Evolutionary conservation across 2,888 invertebrate genomes (phyloP), one percentile per base, ranked within the genome.

Genomic region (Erebia palarica): DNA sequence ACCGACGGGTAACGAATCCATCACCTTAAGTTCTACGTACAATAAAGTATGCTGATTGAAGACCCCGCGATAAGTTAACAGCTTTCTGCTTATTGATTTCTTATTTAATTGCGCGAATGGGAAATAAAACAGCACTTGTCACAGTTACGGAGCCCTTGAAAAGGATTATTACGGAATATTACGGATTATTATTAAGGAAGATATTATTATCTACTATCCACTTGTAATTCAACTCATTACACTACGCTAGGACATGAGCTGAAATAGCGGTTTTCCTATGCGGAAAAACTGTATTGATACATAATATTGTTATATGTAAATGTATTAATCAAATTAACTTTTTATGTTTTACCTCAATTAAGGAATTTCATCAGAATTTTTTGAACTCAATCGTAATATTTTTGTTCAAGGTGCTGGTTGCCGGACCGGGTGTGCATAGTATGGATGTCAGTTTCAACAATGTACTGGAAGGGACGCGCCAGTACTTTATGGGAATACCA

Each of bases 381-480:
- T 36, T 7, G 7, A 36, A 36, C 36, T 36, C 36, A 36, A 13
- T 47, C 47, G 11, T 47, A 11, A 44, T 55, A 18, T 55, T 55
- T 18, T 10, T 78, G 36, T 86, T 87, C 68, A 85, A 91, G 91
- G 84, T 82, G 76, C 75, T 75, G 81, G 84, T 82, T 80, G 77
- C 79, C 77, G 83, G 78, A 79, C 83, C 79, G 81, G 82, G 84
- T 81, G 76, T 78, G 79, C 85, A 91, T 94, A 95, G 94, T 94
- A 96, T 96, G 96, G 96, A 96, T 94, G 95, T 95, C 90, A 94
- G 95, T 92, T 88, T 91, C 93, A 96, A 95, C 92, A 96, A 96
- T 95, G 96, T 96, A 92, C 94, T 96, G 95, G 96, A 96, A 95
- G 96, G 96, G 91, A 96, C 96, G 87, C 96, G 96, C 87, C 96